A percentile compares a stretch with the other conserved stretches of the same genome.
These are phyloP conservation scores for Vollenhovia emeryi DNA, from an alignment of 1,140 invertebrate genomes.

Conservation along the genomic window DNA sequence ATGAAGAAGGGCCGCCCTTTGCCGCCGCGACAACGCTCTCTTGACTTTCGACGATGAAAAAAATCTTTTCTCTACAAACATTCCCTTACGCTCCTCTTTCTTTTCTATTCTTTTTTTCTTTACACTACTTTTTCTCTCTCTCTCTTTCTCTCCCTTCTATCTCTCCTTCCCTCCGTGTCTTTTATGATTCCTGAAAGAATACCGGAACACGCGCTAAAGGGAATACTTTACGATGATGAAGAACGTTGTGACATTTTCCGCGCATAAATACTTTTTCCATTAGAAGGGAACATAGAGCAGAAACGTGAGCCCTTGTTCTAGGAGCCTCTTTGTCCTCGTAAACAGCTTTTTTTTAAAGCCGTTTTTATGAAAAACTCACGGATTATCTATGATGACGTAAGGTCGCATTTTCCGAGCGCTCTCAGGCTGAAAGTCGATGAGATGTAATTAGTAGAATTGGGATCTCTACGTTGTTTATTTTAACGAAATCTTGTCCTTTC, in stretches of 20 bases:
- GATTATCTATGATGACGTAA: constrained; percentile 24
- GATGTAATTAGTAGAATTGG: constrained; percentile 23
- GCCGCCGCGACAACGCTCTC: constrained; percentile 20
- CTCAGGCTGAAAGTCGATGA: background rate
- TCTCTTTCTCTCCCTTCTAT: background rate
- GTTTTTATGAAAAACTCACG: constrained; percentile 45
- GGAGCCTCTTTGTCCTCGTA: constrained; percentile 47
- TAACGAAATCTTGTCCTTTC: constrained; percentile 9
- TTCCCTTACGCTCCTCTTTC: background rate
- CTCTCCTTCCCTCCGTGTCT: background rate
- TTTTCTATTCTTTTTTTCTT: background rate
- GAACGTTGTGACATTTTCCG: constrained; percentile 42
- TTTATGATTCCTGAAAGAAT: constrained; percentile 45
- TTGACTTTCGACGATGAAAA: constrained; percentile 11
- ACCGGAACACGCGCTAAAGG: constrained; percentile 14
- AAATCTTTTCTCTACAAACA: constrained; percentile 28
- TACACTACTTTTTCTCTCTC: background rate
- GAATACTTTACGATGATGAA: constrained; percentile 57
- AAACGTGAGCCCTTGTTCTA: constrained; percentile 53
- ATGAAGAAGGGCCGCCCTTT: constrained; percentile 67
- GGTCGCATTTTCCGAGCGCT: constrained; percentile 20
- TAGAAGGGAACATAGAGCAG: constrained; percentile 49
- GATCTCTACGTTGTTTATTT: constrained; percentile 29
- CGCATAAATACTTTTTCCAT: constrained; percentile 60
- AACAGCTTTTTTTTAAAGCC: constrained; percentile 44